Conservation (phyloP, 2,888 invertebrate species). For the Crocallis elinguaria region DNA sequence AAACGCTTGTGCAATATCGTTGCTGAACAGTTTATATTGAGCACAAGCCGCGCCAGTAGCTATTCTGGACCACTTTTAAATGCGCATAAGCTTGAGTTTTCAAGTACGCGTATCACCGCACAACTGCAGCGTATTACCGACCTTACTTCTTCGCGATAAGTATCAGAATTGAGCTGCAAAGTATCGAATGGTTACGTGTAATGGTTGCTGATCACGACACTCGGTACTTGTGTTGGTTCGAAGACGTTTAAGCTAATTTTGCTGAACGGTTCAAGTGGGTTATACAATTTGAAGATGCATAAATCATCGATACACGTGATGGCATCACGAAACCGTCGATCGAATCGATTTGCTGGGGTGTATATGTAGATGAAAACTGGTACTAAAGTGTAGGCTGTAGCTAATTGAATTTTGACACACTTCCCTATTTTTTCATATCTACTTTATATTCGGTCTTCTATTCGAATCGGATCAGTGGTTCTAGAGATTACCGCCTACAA, state of each 20-base stretch:
- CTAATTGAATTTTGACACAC: too few species aligned
- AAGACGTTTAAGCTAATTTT: background rate
- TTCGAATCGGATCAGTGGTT: too few species aligned
- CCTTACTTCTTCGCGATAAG: constrained; percentile 1
- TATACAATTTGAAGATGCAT: background rate
- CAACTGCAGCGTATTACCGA: background rate
- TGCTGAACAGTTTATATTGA: constrained; percentile 8
- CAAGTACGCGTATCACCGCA: constrained; percentile 2
- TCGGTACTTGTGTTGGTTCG: constrained; percentile 4
- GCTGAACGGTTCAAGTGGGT: background rate
- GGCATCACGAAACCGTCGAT: background rate
- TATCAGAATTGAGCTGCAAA: background rate
- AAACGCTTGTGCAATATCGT: constrained; percentile 12
- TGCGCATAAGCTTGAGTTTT: constrained; percentile 13
- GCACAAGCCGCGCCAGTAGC: background rate
- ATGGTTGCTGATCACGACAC: constrained; percentile 12
- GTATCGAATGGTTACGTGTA: constrained; percentile 8
- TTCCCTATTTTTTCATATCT: too few species aligned
- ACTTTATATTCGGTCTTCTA: too few species aligned
- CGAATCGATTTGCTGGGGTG: background rate
- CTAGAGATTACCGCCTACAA: too few species aligned
- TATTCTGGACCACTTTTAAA: constrained; percentile 12
- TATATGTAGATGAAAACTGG: constrained; percentile 6
- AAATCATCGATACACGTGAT: background rate
- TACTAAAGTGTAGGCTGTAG: constrained; percentile 10